A percentile compares a stretch with the other conserved stretches of the same genome.
phyloP scores from a whole-genome alignment of 2,797 vertebrate species.

The Mormyrus proboscirostris region DNA sequence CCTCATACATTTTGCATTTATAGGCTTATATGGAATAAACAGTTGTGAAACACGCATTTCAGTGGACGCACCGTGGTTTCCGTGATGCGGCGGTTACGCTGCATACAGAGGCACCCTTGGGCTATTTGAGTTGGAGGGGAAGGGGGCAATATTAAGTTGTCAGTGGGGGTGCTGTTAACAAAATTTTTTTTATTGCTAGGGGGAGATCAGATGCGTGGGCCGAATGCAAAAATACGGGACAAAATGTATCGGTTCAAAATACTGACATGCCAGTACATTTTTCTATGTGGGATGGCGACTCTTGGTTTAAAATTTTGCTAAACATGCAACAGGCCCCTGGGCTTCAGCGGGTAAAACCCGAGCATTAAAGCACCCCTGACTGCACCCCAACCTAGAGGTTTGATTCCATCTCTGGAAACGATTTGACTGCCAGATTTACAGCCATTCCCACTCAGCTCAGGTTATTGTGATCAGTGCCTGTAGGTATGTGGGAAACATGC shows the following conservation, averaged over 20 bases:
- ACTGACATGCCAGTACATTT: background rate
- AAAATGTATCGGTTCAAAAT: background rate
- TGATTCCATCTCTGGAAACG: background rate
- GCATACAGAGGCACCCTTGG: background rate
- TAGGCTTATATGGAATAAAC: background rate
- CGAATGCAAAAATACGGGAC: background rate
- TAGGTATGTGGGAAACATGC: background rate
- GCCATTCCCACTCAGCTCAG: background rate
- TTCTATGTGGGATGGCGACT: background rate
- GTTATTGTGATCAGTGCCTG: background rate
- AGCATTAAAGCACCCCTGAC: background rate
- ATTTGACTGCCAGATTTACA: background rate
- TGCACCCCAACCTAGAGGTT: background rate
- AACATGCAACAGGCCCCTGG: background rate
- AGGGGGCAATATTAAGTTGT: background rate
- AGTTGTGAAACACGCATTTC: constrained; percentile 11
- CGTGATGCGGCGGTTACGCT: background rate
- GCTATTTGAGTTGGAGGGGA: background rate
- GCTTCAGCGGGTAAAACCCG: background rate
- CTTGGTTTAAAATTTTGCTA: background rate
- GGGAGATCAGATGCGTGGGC: background rate
- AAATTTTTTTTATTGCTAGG: background rate
- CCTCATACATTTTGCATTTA: background rate
- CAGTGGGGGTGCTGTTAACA: background rate
- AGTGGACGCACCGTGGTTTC: background rate